Evolutionary conservation across 2,113 vertebrate species (phyloP), one percentile per base, ranked within the genome.

Genomic region (Sinocyclocheilus anophthalmus): DNA sequence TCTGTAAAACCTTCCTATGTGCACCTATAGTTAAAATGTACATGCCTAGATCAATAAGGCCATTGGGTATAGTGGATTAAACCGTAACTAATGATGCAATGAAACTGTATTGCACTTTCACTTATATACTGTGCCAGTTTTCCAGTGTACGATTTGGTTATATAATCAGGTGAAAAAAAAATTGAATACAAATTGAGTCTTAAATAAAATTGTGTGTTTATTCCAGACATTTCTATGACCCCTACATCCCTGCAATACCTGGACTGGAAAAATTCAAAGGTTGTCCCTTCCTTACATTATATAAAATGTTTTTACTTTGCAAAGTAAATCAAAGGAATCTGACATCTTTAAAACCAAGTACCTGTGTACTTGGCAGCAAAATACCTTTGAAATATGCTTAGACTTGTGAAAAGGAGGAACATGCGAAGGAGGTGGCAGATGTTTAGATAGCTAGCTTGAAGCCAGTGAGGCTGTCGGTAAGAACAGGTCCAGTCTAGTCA

Each of bases 161-260:
- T 59, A 22, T 57, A 30, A 48, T 85, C 26, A 14, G 57, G 59
- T 0, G 2, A 81, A 10, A 26, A 30, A 39, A 80, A 37, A 18
- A 30, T 30, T 69, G 33, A 37, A 5, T 37, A 37, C 37, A 37
- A 37, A 69, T 69, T 8, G 26, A 69, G 2, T 12, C 42, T 33
- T 61, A 33, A 69, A 24, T 61, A 8, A 12, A 75, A 42, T 76
- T 16, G 48, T 69, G 6, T 24, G 16, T 81, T 87, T 50, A 84
- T 84, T 69, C 2, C 72, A 96, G 96, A 61, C 96, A 96, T 88
- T 96, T 95, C 87, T 94, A 94, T 1, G 89, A 94, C 59, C 94
- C 95, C 0, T 91, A 93, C 87, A 72, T 95, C 63, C 96, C 96
- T 1, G 5, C 91, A 78, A 91, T 96, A 22, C 92, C 93, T 0